A percentile compares a stretch with the other conserved stretches of the same genome.
Evolutionary conservation across 2,113 vertebrate genomes (phyloP).

Genomic region (Erythrolamprus reginae): DNA sequence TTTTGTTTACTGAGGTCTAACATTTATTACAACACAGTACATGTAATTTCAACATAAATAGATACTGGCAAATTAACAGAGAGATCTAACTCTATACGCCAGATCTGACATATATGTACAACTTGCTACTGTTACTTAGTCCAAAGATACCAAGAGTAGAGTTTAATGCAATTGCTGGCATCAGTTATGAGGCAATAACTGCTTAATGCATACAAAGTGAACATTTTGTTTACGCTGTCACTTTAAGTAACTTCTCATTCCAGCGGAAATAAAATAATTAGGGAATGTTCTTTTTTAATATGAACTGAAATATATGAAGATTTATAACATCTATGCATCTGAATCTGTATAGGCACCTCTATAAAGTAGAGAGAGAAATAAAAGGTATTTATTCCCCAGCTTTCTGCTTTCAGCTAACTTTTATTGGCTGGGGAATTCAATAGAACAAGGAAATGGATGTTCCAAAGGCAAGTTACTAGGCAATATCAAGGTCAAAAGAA

Average conservation of each 20-base stretch:
- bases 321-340: not conserved
- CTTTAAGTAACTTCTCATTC: not conserved
- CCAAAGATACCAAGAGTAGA: not conserved
- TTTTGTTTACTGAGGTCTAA: no score
- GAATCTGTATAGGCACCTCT: not conserved
- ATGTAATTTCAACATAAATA: conserved; percentile 12
- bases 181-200: not conserved
- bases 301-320: not conserved
- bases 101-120: not conserved
- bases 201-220: not conserved
- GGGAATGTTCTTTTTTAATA: not conserved
- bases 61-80: not conserved
- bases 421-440: not conserved
- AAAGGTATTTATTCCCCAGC: not conserved
- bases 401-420: not conserved
- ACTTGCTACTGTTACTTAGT: rapidly evolving
- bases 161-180: conserved; percentile 2
- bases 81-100: not conserved
- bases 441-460: not conserved
- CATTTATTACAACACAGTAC: not conserved
- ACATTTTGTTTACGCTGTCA: not conserved
- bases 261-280: not conserved
- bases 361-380: not conserved
- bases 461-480: not conserved
- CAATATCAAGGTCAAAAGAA: not conserved